Conservation (phyloP, 2,113 vertebrate genomes). For the Chaenogobius annularis region DNA sequence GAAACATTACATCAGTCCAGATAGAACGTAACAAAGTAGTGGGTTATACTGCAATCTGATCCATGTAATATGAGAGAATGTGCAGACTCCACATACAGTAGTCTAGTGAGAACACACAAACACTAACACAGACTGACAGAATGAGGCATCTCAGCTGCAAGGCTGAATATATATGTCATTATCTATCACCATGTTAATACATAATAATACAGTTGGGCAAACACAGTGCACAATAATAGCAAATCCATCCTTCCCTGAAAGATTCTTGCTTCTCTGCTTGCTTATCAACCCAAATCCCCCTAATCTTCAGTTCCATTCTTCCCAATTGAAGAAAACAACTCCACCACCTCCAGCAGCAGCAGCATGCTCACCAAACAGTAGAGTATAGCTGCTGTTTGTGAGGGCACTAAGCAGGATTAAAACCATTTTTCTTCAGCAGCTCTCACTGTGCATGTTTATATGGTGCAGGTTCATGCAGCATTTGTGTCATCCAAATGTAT, state of each 20-base stretch:
- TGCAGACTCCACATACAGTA: background rate
- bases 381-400: constrained; percentile 54
- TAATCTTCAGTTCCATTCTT: constrained; percentile 55
- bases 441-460: constrained; percentile 20
- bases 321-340: constrained; percentile 38
- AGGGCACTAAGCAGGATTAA: constrained; percentile 63
- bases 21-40: constrained; percentile 27
- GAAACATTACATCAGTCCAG: constrained; percentile 34
- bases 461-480: constrained; percentile 4
- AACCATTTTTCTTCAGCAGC: constrained; percentile 37
- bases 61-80: constrained; percentile 41
- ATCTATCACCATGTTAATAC: constrained; percentile 37
- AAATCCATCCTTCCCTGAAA: constrained; percentile 11
- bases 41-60: constrained; percentile 38
- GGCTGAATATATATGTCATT: constrained; percentile 41
- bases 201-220: constrained; percentile 1
- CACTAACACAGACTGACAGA: constrained; percentile 18
- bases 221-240: constrained; percentile 2
- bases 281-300: constrained; percentile 43
- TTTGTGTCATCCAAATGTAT: constrained; percentile 32
- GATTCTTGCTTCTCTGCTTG: constrained; percentile 15
- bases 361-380: constrained; percentile 47
- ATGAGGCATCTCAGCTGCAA: constrained; percentile 17
- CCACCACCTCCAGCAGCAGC: constrained; percentile 8
- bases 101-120: constrained; percentile 1